Conservation (phyloP, 2,113 vertebrate species). For the Chaetops frenatus region DNA sequence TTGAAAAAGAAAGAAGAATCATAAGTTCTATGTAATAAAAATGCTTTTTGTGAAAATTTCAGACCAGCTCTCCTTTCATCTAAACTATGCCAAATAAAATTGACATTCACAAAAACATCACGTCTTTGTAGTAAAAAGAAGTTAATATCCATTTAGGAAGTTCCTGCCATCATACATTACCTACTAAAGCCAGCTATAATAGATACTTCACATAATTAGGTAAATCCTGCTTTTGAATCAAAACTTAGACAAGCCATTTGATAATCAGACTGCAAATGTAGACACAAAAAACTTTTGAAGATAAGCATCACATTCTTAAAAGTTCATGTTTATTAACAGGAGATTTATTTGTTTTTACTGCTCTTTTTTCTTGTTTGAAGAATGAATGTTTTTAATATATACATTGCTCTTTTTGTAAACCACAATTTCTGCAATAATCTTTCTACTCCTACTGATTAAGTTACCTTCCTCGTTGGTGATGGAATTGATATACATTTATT, state of each 20-base stretch:
- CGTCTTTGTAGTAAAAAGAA: background rate
- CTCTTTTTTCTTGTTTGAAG: background rate
- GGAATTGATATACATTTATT: background rate
- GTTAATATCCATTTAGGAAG: background rate
- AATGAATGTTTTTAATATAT: background rate
- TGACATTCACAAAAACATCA: background rate
- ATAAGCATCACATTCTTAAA: background rate
- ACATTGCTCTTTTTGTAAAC: background rate
- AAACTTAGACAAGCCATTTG: background rate
- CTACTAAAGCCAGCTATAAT: background rate
- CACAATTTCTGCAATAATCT: background rate
- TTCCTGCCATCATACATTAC: accelerated
- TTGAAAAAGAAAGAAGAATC: background rate
- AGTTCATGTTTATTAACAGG: background rate
- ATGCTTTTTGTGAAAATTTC: background rate
- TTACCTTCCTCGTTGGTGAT: background rate
- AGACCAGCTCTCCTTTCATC: background rate
- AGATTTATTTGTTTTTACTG: background rate
- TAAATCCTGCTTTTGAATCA: background rate
- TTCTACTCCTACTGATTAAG: background rate
- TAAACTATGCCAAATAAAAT: background rate
- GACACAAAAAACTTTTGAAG: background rate
- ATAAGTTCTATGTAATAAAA: background rate
- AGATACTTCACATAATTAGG: background rate
- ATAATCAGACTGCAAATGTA: background rate